Evolutionary conservation across 2,888 invertebrate genomes (phyloP), one percentile per base, ranked within the genome.

Genomic region (Ferrisia virgata): DNA sequence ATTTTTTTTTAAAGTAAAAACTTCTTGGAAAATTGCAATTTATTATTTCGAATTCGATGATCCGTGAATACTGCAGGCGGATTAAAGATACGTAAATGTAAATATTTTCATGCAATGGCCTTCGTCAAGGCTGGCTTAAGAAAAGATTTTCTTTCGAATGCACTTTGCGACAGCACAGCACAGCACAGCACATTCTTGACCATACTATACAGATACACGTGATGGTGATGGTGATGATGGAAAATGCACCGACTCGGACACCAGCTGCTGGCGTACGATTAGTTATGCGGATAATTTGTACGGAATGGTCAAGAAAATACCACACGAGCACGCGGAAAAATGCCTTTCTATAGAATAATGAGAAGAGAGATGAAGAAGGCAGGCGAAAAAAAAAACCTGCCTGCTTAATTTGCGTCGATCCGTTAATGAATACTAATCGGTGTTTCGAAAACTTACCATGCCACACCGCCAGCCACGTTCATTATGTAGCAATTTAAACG

Each of bases 351-450:
- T 53, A 22, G 53, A 43, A 18, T n/a, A n/a, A n/a, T n/a, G n/a
- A n/a, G n/a, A 39, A 39, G 11, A 39, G 39, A 8, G 5, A 5
- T 39, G 5, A 39, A 39, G 39, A 39, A 11, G 39, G 53, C 9
- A 53, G 53, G 5, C 53, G 36, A 11, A 33, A 28, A 76, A 76
- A 36, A 76, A 18, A 28, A 6, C 36, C 40, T 9, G 13, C 13
- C 6, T 9, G 13, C 13, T 1, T 36, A 76, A 76, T 76, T 76
- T 11, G 2, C 33, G 72, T 18, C 36, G 36, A 36, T 76, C 36
- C 72, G 72, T 31, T 76, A 76, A 76, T 36, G 72, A 76, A 36
- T 36, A 76, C 72, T 76, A 36, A 76, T 76, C 72, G 72, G 18
- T 15, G 72, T 36, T 72, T 33, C 33, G 72, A 76, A 76, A 72